A percentile compares a stretch with the other conserved stretches of the same genome.
Conservation (phyloP, 1,140 invertebrate genomes). For the Rhagoletis pomonella region DNA sequence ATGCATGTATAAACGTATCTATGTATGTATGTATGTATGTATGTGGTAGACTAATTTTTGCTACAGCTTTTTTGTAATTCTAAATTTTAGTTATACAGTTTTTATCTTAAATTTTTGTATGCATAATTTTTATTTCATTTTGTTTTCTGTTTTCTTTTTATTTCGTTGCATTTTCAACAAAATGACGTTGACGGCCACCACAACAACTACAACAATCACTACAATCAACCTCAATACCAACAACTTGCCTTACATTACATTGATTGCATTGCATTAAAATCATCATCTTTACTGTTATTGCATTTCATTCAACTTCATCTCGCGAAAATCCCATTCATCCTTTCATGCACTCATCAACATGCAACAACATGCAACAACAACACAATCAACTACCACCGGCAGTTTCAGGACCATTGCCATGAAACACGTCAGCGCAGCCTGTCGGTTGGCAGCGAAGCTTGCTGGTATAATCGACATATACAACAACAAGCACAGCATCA, state of each 20-base stretch:
- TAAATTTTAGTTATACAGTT: not conserved
- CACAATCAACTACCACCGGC: slow-evolving; percentile 12
- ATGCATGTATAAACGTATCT: not conserved
- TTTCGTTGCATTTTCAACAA: slow-evolving; percentile 45
- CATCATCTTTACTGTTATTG: slow-evolving; percentile 38
- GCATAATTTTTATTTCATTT: slow-evolving; percentile 49
- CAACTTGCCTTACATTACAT: slow-evolving; percentile 34
- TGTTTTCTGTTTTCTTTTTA: slow-evolving; percentile 22
- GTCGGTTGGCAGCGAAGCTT: slow-evolving; percentile 72
- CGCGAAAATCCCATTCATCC: slow-evolving; percentile 46
- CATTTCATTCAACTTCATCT: slow-evolving; percentile 43
- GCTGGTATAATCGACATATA: slow-evolving; percentile 66
- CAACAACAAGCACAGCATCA: slow-evolving; percentile 57
- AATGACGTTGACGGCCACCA: slow-evolving; percentile 21
- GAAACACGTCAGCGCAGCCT: slow-evolving; percentile 71
- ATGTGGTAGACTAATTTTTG: not conserved
- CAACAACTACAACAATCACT: slow-evolving; percentile 3
- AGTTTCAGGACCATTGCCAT: slow-evolving; percentile 72
- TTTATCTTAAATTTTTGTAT: not conserved
- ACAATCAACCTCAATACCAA: slow-evolving; percentile 23
- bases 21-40: not conserved
- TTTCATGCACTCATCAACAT: slow-evolving; percentile 40
- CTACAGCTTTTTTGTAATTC: not conserved
- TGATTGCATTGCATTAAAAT: not conserved
- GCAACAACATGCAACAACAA: not conserved